Evolutionary conservation across 1,140 invertebrate species (phyloP).

Genomic region (Sminthurinus signatus): DNA sequence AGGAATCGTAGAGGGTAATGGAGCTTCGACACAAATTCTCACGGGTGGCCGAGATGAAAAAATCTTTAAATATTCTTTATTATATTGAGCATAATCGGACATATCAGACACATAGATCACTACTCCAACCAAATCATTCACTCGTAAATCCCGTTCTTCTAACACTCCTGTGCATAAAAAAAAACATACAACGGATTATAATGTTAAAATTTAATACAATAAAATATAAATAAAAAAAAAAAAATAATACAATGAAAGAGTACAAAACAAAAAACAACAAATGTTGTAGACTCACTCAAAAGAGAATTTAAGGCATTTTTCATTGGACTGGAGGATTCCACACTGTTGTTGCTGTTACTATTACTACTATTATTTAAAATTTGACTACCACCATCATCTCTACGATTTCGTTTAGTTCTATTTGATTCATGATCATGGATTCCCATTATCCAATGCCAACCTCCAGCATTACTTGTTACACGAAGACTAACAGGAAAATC

Average conservation of each 20-base stretch:
- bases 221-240: no score
- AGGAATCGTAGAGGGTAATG: conserved; percentile 61
- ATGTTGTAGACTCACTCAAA: conserved; percentile 61
- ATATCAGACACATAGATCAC: conserved; percentile 77
- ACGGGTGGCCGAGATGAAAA: conserved; percentile 67
- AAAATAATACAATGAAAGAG: neutral
- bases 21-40: conserved; percentile 77
- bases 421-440: conserved; percentile 53
- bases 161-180: conserved; percentile 43
- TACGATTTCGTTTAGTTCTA: neutral
- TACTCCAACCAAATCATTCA: conserved; percentile 67
- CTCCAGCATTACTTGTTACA: conserved; percentile 52
- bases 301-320: conserved; percentile 63
- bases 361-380: neutral
- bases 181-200: no score
- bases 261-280: neutral
- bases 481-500: conserved; percentile 28
- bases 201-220: no score
- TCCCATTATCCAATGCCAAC: conserved; percentile 75
- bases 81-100: conserved; percentile 66
- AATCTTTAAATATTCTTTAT: conserved; percentile 65
- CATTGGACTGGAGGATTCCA: conserved; percentile 49
- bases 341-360: neutral
- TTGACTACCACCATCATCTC: conserved; percentile 10
- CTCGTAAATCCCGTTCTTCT: conserved; percentile 42